Evolutionary conservation across 2,888 invertebrate genomes (phyloP).

Genomic region (Onthophagus sagittarius): DNA sequence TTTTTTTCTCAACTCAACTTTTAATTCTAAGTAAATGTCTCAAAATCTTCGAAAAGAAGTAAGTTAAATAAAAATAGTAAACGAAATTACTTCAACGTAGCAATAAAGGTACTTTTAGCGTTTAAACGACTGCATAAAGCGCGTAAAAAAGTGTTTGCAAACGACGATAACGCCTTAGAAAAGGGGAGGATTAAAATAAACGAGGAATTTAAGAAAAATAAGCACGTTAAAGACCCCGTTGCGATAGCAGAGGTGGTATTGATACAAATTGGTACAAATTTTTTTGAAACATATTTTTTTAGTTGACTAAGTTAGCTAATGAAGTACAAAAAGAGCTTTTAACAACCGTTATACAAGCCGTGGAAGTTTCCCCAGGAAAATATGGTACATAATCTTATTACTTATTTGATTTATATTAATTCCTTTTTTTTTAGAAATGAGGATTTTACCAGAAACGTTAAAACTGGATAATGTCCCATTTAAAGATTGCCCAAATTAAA

Average conservation of each 20-base stretch:
- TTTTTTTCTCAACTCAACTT: not conserved
- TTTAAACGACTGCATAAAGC: slow-evolving; percentile 73
- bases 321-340: slow-evolving; percentile 68
- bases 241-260: slow-evolving; percentile 60
- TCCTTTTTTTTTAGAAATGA: slow-evolving; percentile 54
- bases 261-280: not conserved
- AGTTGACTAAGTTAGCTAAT: slow-evolving; percentile 66
- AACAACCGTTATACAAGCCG: slow-evolving; percentile 71
- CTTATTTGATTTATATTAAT: slow-evolving; percentile 23
- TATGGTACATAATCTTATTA: slow-evolving; percentile 52
- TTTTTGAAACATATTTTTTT: slow-evolving; percentile 34
- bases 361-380: slow-evolving; percentile 61
- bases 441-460: slow-evolving; percentile 57
- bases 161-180: slow-evolving; percentile 59
- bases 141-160: slow-evolving; percentile 62
- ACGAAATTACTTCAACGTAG: slow-evolving; percentile 20
- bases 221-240: slow-evolving; percentile 55
- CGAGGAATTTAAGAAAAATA: slow-evolving; percentile 68
- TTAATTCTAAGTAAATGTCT: slow-evolving; percentile 7
- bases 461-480: slow-evolving; percentile 63
- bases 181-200: slow-evolving; percentile 71
- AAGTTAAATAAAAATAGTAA: slow-evolving; percentile 19
- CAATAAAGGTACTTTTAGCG: slow-evolving; percentile 59
- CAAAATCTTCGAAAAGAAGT: slow-evolving; percentile 16
- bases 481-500: slow-evolving; percentile 48